Evolutionary conservation across 1,140 invertebrate genomes (phyloP), one percentile per base, ranked within the genome.

Genomic region (Scaptomyza hsui): DNA sequence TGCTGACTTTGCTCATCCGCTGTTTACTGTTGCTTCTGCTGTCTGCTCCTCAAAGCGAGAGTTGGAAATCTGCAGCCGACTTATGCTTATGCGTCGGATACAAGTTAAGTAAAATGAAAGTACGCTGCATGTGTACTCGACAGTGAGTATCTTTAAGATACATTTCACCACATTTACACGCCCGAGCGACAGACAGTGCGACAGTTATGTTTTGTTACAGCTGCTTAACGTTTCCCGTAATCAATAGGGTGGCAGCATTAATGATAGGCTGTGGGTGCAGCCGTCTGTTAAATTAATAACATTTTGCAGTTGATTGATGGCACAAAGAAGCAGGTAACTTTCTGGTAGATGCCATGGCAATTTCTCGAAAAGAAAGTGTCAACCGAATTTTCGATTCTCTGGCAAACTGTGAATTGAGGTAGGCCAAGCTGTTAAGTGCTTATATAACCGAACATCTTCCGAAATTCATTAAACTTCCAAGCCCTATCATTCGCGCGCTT

Each of bases 361-460:
- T 57, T 56, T 57, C 55, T 59, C 21, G 26, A 83, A 85, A 74
- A 86, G 80, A 85, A 85, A 85, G 80, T 85, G 79, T 86, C 77
- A 75, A 70, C n/a, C 39, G 18, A 18, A 16, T 62, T 24, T 24
- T 63, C 56, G 44, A 35, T 59, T 47, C 42, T 59, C 67, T 57
- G 47, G 7, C 13, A 45, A 60, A 19, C 19, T 35, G 45, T 71
- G 32, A 65, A 81, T 86, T 85, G 81, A 75, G 80, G 80, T 86
- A 85, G 80, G 80, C 72, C 80, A 76, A 76, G 55, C 76, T 79
- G 72, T 47, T 51, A 70, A 64, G 4, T 45, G 47, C 81, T 85
- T 81, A 77, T 71, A 72, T 81, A 85, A 85, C 81, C 32, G 12
- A 12, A 47, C 47, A 53, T 41, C 51, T 61, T 48, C 15, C 47